Conservation (phyloP, 2,797 vertebrate species). For the Anolis apletophallus region DNA sequence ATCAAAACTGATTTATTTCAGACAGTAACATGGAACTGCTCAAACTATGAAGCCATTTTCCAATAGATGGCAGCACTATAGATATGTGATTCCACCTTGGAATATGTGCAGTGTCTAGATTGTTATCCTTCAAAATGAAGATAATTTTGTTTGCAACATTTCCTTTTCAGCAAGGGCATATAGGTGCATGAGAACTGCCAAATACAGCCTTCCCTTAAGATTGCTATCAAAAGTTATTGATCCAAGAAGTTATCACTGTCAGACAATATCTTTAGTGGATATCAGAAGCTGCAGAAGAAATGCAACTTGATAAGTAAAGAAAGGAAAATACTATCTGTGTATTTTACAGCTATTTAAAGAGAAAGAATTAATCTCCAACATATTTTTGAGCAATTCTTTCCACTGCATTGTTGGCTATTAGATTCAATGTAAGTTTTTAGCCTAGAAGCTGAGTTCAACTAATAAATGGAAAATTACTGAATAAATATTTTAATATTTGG, state of each 20-base stretch:
- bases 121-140: constrained; percentile 12
- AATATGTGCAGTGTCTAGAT: constrained; percentile 13
- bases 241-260: constrained; percentile 60
- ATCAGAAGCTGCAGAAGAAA: constrained; percentile 59
- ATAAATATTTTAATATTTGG: constrained; percentile 2
- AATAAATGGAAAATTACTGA: constrained; percentile 34
- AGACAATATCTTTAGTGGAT: constrained; percentile 60
- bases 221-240: constrained; percentile 64
- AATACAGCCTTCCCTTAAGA: constrained; percentile 53
- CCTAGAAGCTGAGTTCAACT: constrained; percentile 22
- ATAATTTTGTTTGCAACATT: constrained; percentile 54
- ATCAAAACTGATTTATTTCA: not conserved
- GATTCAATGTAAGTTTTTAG: constrained; percentile 37
- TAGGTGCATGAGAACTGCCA: constrained; percentile 40
- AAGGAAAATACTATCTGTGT: constrained; percentile 54
- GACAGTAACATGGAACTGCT: constrained; percentile 17
- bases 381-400: constrained; percentile 48
- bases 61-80: constrained; percentile 11
- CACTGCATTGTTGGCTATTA: constrained; percentile 35
- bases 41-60: constrained; percentile 19
- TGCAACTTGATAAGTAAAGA: constrained; percentile 67
- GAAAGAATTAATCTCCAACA: constrained; percentile 21
- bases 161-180: constrained; percentile 49
- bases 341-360: constrained; percentile 54
- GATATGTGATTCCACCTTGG: constrained; percentile 54